These are phyloP conservation scores for Lepus timidus DNA, from an alignment of 2,113 vertebrate genomes.

Conservation along the genomic window DNA sequence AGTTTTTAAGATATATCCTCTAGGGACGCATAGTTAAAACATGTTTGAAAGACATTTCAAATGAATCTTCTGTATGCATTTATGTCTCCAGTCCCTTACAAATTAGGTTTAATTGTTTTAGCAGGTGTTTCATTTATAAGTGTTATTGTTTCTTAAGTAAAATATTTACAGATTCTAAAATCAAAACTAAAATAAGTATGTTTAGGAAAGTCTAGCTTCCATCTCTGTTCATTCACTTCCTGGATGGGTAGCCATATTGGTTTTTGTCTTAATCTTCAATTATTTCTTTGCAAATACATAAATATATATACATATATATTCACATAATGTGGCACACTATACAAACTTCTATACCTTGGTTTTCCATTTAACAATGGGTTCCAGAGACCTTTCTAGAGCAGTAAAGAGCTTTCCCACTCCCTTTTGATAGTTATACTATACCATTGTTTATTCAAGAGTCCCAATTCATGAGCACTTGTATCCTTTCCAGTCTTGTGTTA, in stretches of 20 bases:
- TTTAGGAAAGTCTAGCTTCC: neutral
- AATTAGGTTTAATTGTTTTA: neutral
- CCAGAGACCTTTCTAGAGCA: neutral
- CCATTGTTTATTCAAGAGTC: neutral
- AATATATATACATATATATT: neutral
- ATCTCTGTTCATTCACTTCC: neutral
- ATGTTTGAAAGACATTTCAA: neutral
- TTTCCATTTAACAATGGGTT: neutral
- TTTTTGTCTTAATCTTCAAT: neutral
- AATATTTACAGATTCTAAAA: conserved; percentile 11
- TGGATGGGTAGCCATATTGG: neutral
- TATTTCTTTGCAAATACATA: conserved; percentile 30
- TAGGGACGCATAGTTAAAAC: neutral
- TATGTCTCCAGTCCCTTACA: neutral
- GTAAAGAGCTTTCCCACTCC: neutral
- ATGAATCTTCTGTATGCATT: neutral
- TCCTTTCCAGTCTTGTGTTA: neutral
- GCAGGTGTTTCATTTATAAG: neutral
- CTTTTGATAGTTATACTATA: neutral
- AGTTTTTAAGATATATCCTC: neutral
- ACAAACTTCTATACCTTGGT: neutral
- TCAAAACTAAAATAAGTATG: conserved; percentile 35
- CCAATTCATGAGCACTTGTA: neutral
- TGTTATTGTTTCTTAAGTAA: neutral
- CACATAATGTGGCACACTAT: no score